Evolutionary conservation across 2,113 vertebrate species (phyloP).

Genomic region (Pomatostomus ruficeps): DNA sequence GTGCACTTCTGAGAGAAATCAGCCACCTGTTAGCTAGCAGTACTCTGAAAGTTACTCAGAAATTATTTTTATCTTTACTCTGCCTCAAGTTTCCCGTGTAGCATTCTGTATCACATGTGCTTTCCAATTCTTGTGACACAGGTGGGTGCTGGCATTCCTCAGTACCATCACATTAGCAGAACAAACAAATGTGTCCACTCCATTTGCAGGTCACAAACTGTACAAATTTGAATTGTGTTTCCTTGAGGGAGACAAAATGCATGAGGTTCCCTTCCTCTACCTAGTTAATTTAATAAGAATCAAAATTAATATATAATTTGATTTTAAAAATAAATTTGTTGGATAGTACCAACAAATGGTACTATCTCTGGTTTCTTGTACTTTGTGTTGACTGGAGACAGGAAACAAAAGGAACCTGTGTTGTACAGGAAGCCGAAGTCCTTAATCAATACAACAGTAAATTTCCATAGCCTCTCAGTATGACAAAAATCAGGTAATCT

Average conservation of each 20-base stretch:
- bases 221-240: neutral
- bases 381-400: neutral
- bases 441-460: slow-evolving; percentile 10
- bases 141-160: neutral
- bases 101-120: neutral
- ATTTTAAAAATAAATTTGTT: slow-evolving; percentile 16
- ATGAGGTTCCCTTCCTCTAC: neutral
- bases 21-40: neutral
- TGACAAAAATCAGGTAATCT: slow-evolving; percentile 21
- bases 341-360: neutral
- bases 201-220: neutral
- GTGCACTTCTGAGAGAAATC: neutral
- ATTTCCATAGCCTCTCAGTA: neutral
- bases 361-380: neutral
- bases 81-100: neutral
- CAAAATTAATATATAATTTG: neutral
- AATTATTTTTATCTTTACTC: neutral
- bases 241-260: neutral
- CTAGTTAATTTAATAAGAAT: slow-evolving; percentile 12
- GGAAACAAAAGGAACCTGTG: neutral
- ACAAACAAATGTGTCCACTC: neutral
- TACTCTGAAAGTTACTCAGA: neutral
- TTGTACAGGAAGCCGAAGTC: neutral
- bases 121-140: neutral
- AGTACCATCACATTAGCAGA: neutral